Conservation (phyloP, 2,888 invertebrate genomes). For the Endomychus coccineus region DNA sequence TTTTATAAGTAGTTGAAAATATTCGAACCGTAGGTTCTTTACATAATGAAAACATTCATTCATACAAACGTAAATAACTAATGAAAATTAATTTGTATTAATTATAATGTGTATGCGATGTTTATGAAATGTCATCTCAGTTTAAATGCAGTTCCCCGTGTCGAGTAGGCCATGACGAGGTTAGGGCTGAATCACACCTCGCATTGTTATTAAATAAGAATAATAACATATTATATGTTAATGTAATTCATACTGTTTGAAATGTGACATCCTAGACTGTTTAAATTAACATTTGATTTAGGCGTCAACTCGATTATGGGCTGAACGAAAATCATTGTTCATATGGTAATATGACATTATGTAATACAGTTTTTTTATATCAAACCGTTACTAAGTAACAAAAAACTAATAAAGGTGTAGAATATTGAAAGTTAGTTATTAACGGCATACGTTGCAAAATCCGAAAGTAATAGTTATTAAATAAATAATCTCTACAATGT, state of each 20-base stretch:
- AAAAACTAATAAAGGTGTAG: no score
- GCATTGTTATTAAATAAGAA: slow-evolving; percentile 45
- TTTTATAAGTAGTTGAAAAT: no score
- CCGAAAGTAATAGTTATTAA: no score
- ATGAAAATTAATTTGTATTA: no score
- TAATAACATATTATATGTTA: slow-evolving; percentile 46
- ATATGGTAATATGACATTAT: slow-evolving; percentile 39
- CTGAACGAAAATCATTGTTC: slow-evolving; percentile 43
- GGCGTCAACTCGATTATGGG: slow-evolving; percentile 39
- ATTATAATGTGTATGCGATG: no score
- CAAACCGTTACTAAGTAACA: no score
- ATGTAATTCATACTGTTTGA: slow-evolving; percentile 41
- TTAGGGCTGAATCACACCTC: slow-evolving; percentile 40
- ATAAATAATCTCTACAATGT: no score
- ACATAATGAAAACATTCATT: no score
- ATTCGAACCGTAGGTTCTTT: no score
- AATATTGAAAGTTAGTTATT: no score
- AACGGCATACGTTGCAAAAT: no score
- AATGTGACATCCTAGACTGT: slow-evolving; percentile 41
- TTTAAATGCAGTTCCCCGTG: slow-evolving; percentile 4
- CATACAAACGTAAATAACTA: no score
- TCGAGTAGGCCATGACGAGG: slow-evolving; percentile 29
- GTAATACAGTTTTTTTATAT: slow-evolving; percentile 26
- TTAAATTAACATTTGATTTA: slow-evolving; percentile 44
- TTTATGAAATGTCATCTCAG: slow-evolving; percentile 13